Evolutionary conservation across 2,888 invertebrate species (phyloP).

Genomic region (Halictus ligatus): DNA sequence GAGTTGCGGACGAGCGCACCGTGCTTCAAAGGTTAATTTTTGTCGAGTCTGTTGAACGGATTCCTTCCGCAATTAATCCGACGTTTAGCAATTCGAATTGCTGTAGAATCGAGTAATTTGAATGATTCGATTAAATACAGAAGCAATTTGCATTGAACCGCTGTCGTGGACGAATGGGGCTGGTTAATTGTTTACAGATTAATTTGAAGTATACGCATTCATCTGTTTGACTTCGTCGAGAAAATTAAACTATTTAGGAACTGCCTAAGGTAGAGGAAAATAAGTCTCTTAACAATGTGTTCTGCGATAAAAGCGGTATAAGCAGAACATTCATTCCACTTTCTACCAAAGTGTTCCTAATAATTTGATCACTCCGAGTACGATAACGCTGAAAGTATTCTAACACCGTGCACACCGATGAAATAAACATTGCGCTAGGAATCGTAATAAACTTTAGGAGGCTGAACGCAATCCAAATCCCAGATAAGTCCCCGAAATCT

Average conservation of each 20-base stretch:
- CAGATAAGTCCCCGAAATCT: slow-evolving; percentile 11
- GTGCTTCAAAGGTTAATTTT: background rate
- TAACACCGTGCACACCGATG: background rate
- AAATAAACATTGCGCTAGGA: background rate
- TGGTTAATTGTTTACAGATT: background rate
- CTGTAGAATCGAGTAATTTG: background rate
- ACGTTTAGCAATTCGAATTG: background rate
- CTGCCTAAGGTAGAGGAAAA: no score
- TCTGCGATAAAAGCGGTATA: background rate
- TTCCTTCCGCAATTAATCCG: background rate
- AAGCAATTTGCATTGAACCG: background rate
- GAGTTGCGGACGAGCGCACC: no score
- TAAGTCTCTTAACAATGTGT: background rate
- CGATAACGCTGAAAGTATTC: background rate
- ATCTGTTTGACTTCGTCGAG: background rate
- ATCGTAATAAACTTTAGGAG: background rate
- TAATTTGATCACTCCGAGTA: background rate
- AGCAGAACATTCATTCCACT: background rate
- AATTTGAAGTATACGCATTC: background rate
- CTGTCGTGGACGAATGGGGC: background rate
- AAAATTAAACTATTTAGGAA: no score
- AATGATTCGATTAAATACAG: background rate
- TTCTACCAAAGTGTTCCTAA: background rate
- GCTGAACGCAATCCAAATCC: background rate
- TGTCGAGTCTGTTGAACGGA: background rate